Evolutionary conservation across 2,888 invertebrate genomes (phyloP).

Genomic region (Exephanes ischioxanthus): DNA sequence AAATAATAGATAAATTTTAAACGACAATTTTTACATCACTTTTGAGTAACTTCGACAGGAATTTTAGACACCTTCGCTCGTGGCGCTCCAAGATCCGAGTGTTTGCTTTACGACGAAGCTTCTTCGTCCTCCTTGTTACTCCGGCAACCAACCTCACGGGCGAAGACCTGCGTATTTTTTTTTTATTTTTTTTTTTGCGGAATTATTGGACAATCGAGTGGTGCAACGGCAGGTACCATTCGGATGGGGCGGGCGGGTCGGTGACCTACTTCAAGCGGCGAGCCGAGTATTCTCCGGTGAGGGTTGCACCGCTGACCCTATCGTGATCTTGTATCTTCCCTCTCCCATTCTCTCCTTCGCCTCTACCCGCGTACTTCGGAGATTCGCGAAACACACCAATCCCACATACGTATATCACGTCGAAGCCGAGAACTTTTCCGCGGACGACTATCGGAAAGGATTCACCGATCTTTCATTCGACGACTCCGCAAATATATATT

Average conservation of each 20-base stretch:
- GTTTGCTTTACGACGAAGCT: background rate
- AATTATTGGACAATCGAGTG: constrained; percentile 44
- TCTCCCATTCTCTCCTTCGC: constrained; percentile 21
- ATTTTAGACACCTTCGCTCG: background rate
- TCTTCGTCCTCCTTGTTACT: background rate
- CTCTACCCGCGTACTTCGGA: background rate
- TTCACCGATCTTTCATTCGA: constrained; percentile 3
- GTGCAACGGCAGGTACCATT: constrained; percentile 39
- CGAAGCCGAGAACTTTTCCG: constrained; percentile 31
- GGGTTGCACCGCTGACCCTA: constrained; percentile 49
- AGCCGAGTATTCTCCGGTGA: constrained; percentile 35
- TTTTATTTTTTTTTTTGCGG: constrained; percentile 8
- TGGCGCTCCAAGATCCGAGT: background rate
- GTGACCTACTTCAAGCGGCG: constrained; percentile 60
- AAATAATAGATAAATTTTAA: background rate
- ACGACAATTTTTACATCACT: background rate
- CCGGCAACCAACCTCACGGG: background rate
- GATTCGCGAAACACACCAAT: constrained; percentile 19
- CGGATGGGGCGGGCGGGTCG: constrained; percentile 61
- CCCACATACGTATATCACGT: background rate
- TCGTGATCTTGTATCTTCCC: constrained; percentile 39
- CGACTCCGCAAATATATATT: background rate
- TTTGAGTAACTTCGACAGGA: background rate
- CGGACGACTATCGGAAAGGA: constrained; percentile 14
- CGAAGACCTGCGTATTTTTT: background rate